A percentile compares a stretch with the other conserved stretches of the same genome.
Evolutionary conservation across 37 sponge, comb jelly and placozoan species (phyloP).

Genomic region (Petrosia ficiformis): DNA sequence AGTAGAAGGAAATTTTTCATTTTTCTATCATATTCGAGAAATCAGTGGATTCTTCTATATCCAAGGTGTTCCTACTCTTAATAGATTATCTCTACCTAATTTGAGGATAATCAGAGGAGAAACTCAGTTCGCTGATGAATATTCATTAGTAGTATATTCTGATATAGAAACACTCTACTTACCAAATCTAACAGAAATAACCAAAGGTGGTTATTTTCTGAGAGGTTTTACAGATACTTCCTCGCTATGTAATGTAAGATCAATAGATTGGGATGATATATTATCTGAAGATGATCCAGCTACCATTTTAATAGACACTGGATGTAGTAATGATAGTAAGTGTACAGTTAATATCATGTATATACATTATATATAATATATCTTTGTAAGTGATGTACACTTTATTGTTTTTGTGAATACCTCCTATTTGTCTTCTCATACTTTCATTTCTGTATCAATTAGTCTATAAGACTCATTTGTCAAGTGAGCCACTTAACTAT

Average conservation of each 20-base stretch:
- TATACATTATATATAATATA: no score
- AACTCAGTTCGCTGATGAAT: not conserved
- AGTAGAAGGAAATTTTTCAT: conserved; percentile 44
- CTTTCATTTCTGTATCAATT: no score
- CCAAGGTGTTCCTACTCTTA: conserved; percentile 3
- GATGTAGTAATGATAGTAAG: not conserved
- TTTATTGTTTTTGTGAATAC: no score
- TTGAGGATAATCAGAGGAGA: conserved; percentile 52
- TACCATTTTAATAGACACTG: not conserved
- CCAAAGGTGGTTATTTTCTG: conserved; percentile 22
- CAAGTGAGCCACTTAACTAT: no score
- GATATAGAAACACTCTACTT: conserved; percentile 23
- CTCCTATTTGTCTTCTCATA: no score
- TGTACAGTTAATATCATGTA: no score
- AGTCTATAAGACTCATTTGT: no score
- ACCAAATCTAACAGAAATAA: conserved; percentile 56
- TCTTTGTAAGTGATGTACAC: no score
- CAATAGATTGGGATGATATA: conserved; percentile 66
- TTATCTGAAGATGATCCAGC: not conserved
- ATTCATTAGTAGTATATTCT: not conserved
- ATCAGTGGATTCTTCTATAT: conserved; percentile 30
- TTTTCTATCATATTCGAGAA: conserved; percentile 50
- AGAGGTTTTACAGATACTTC: not conserved
- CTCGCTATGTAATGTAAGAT: conserved; percentile 25
- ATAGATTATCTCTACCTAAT: conserved; percentile 46